Evolutionary conservation across 2,888 invertebrate species (phyloP), one percentile per base, ranked within the genome.

Genomic region (Epistrophe grossulariae): DNA sequence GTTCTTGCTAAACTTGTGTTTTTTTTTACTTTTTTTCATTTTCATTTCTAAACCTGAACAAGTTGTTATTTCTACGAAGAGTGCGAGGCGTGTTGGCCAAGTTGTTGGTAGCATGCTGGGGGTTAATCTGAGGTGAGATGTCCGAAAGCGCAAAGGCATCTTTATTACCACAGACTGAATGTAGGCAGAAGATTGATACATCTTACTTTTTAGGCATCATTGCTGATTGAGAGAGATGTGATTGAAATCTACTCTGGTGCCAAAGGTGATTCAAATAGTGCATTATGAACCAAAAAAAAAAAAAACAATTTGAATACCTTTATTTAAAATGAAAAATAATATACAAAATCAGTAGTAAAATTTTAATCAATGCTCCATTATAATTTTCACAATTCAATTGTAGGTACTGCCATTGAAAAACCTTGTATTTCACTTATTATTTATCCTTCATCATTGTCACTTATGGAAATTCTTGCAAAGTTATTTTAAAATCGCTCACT

Each of bases 41-140:
- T 48, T 48, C 11, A 28, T 43, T 43, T 62, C 40, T 43, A 62
- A 62, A 62, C 64, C 64, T 31, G 64, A 71, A 82, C 66, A 74
- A 74, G 84, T 84, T 84, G 79, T 76, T 76, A 31, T 66, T 24
- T 31, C 11, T 35, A 17, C 19, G 28, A 45, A 48, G 77, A 81
- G 68, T 17, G 60, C 31, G 31, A 31, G 68, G n/a, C 7, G 68
- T 31, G 31, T 17, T 71, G 38, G 45, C 50, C 45, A 72, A 70
- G 70, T 70, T 70, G 80, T 80, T 84, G 80, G 80, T 81, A 72
- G 80, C 76, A 45, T 50, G 57, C 66, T 81, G 77, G 57, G 70
- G 81, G 81, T 84, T 84, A 84, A 84, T 84, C 24, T 84, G 60
- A 84, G 81, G 81, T 84, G 84, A 84, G 81, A 57, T 77, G 76